A percentile compares a stretch with the other conserved stretches of the same genome.
Conservation (phyloP, 2,113 vertebrate genomes). For the Cryptomyrus ogoouensis region DNA sequence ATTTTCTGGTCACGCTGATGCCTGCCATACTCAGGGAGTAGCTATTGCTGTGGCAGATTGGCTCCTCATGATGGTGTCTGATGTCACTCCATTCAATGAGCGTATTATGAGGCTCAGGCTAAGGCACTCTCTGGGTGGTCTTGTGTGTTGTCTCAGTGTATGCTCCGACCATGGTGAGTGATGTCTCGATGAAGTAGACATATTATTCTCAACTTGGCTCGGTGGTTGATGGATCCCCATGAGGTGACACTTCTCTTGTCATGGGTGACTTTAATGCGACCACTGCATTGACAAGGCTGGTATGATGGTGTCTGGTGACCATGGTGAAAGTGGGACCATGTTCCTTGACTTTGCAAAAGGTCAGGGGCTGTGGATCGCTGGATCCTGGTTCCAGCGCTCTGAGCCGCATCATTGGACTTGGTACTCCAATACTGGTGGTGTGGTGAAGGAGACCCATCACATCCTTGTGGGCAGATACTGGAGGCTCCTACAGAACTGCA, state of each 20-base stretch:
- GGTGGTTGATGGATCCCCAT: neutral
- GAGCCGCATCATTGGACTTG: neutral
- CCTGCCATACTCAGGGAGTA: neutral
- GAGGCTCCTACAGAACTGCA: neutral
- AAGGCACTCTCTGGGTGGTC: neutral
- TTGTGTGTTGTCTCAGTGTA: neutral
- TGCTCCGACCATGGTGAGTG: neutral
- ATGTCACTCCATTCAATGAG: neutral
- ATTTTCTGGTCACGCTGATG: neutral
- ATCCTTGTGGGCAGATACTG: neutral
- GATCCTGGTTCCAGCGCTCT: neutral
- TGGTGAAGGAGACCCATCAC: neutral
- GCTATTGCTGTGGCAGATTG: neutral
- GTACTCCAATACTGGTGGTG: neutral
- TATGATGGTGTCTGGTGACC: neutral
- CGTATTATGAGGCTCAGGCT: neutral
- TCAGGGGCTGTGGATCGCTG: neutral
- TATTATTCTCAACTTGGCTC: neutral
- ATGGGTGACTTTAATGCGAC: neutral
- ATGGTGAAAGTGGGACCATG: neutral
- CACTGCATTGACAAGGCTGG: neutral
- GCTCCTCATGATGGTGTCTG: neutral
- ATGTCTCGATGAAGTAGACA: neutral
- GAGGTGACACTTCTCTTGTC: neutral
- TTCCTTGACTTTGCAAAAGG: neutral